These are phyloP conservation scores for Drosophila subobscura DNA, from an alignment of 1,140 invertebrate genomes.

Conservation along the genomic window DNA sequence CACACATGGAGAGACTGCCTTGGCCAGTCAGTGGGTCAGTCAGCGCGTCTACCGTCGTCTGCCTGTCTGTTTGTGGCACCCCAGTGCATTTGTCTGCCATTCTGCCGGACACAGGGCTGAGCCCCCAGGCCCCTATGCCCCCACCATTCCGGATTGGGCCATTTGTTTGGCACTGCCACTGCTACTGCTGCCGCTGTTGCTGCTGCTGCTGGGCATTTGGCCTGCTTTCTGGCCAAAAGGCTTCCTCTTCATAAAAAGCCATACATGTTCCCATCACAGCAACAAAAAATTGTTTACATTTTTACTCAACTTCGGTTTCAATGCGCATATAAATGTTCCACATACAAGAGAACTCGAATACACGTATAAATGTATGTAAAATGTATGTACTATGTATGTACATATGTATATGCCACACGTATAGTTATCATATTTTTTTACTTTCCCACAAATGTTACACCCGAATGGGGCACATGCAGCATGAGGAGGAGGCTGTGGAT, in stretches of 20 bases:
- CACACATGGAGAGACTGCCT: conserved; percentile 20
- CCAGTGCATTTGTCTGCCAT: conserved; percentile 75
- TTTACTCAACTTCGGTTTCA: conserved; percentile 52
- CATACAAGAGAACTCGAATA: too few relatives aligned
- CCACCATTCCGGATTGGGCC: conserved; percentile 39
- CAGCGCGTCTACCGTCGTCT: conserved; percentile 14
- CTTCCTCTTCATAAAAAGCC: conserved; percentile 66
- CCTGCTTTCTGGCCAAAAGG: conserved; percentile 64
- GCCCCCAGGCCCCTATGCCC: neutral
- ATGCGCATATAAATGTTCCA: conserved; percentile 19
- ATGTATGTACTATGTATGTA: too few relatives aligned
- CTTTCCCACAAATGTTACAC: conserved; percentile 64
- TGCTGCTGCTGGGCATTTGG: conserved; percentile 49
- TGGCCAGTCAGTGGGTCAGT: conserved; percentile 41
- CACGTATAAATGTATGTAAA: too few relatives aligned
- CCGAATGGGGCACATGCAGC: conserved; percentile 3
- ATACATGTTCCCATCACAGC: conserved; percentile 41
- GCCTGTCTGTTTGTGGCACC: conserved; percentile 71
- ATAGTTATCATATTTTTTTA: conserved; percentile 76
- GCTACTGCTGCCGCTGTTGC: too few relatives aligned
- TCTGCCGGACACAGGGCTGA: conserved; percentile 13
- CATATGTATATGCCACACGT: conserved; percentile 40
- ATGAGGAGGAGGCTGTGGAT: neutral
- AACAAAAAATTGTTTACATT: conserved; percentile 76
- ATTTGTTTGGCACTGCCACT: conserved; percentile 49